Base-by-base conservation (phyloP, 2,113 vertebrate species). In the Erythrocercus mccallii region DNA sequence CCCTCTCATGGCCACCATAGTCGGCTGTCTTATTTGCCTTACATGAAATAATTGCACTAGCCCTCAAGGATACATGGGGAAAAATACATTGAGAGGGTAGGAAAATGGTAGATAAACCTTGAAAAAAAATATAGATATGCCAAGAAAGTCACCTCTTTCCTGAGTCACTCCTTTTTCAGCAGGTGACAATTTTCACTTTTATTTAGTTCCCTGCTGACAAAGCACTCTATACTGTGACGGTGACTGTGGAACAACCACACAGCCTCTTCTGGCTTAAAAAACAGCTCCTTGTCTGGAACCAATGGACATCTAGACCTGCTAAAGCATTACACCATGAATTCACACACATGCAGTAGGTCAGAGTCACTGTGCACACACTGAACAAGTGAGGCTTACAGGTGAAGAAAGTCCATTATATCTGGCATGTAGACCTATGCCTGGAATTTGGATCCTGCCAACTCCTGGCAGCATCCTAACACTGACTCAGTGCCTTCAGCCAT, bases 191-290 rank as follows among this genome's bases (percentile, higher is more conserved):
- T 57, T 74, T 79, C 25, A 48, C 20, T 51, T 64, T 40, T 13
- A 16, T 65, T 76, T 56, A 16, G 16, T 65, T 90, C 30, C 31
- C 22, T 50, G 25, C 51, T 81, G 28, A 56, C 70, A 50, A 78
- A 94, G 53, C 23, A 40, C 4, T n/a, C 7, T 30, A 3, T 70
- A 31, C 2, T 0, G 1, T 35, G 47, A 24, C 2, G 0, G 14
- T 27, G 76, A 18, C 22, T 30, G 76, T 62, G 31, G 57, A 40
- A 47, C 15, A 87, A 33, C 12, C 17, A 3, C 16, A 27, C n/a
- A 6, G 0, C 1, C 10, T 76, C 5, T 30, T 70, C 60, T 61
- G 44, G 38, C 15, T 85, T 47, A 33, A 86, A 58, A 24, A 65
- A 10, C 30, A 37, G 17, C 23, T 70, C 66, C 12, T 61, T n/a